Base-by-base conservation (phyloP, 2,113 vertebrate genomes). In the Tricholaema leucomelas region DNA sequence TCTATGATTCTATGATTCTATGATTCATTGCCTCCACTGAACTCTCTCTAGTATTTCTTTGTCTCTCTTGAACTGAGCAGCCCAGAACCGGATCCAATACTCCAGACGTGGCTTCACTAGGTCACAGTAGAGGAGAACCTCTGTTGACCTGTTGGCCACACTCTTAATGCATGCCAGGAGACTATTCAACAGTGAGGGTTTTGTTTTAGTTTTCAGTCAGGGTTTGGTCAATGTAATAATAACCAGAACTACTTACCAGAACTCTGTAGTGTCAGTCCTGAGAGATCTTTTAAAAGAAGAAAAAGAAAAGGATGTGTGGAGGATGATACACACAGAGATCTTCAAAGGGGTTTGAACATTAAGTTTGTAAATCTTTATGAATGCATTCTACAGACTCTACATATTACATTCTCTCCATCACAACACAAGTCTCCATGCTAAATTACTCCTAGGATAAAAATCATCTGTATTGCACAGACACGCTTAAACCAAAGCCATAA, bases 261-360 rank as follows among this genome's bases (percentile, higher is more conserved):
- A 93, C 97, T 98, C 61, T 98, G 98, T 86, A 99, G 97, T 30
- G 98, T 99, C 95, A 99, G 97, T 96, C 98, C 98, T 88, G 99
- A 99, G 78, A 99, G 97, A 97, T 99, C 99, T 99, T 97, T 88
- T 30, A 54, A 91, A 79, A 86, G 8, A 44, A 48, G 8, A 75
- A n/a, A 55, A 31, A 76, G 12, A 86, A 46, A 64, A 31, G 3
- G 7, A 35, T 4, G 24, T 11, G 27, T 18, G 59, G 9, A 31
- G 35, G 35, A 8, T 52, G 73, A 27, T 1, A 21, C 3, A 50
- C 10, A 12, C 14, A 17, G 19, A 73, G 36, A 40, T 30, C 31
- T 87, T 18, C n/a, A 17, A 25, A 3, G 28, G 1, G 0, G 0
- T 23, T 35, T 5, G 5, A 69, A 30, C 14, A 20, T 25, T 27